Conservation (phyloP, 2,113 vertebrate species). For the Pseudorasbora parva region DNA sequence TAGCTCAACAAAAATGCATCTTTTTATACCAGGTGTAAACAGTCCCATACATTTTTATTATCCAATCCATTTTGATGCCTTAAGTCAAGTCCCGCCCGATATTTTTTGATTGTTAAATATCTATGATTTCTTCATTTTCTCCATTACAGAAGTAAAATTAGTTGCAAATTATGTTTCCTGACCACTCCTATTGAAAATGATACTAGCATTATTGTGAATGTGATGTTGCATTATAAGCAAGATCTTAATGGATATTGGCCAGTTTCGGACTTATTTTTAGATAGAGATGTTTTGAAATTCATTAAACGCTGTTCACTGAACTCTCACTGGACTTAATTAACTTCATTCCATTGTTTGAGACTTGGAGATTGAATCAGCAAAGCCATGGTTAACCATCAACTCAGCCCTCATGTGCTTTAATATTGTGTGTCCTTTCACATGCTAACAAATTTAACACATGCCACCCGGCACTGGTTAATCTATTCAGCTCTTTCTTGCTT, state of each 20-base stretch:
- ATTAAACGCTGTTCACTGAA: background rate
- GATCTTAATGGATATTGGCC: background rate
- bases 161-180: background rate
- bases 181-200: background rate
- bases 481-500: background rate
- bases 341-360: conserved; percentile 18
- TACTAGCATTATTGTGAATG: background rate
- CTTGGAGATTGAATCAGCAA: conserved; percentile 9
- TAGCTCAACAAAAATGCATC: too few relatives aligned
- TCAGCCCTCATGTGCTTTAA: background rate
- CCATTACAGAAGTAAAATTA: background rate
- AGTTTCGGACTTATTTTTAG: background rate
- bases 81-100: too few relatives aligned
- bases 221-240: background rate
- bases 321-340: background rate
- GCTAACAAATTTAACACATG: background rate
- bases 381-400: background rate
- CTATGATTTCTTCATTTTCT: background rate
- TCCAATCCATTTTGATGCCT: background rate
- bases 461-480: background rate
- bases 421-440: conserved; percentile 10
- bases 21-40: too few relatives aligned
- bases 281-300: background rate
- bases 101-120: background rate
- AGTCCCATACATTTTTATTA: background rate